Base-by-base conservation (phyloP, 1,140 invertebrate species). In the Penaeus chinensis region DNA sequence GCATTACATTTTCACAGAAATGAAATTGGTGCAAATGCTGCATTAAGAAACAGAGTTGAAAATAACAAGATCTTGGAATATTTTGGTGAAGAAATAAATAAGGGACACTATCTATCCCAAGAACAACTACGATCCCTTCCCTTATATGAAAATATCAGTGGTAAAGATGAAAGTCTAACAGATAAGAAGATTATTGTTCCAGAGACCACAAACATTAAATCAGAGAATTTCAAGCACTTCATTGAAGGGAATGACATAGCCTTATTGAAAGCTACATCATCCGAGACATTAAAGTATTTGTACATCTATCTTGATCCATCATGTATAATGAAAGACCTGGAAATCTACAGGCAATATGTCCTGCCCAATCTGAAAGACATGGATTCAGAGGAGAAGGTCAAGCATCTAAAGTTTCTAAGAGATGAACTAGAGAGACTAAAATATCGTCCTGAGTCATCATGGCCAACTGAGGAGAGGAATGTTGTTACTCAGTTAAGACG, bases 181-280 rank as follows among this genome's bases (percentile, higher is more conserved):
- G 77, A 42, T 37, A 85, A 79, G 32, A 69, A 85, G 1, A 24
- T 85, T 7, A 80, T 85, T 85, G 76, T 85, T 20, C 76, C 77
- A 16, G 24, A 60, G 54, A 19, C 19, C 22, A 69, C 65, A 24
- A 42, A 22, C n/a, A 37, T 83, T n/a, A 20, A 47, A 8, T 24
- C 66, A 24, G 7, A 42, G 19, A n/a, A 71, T n/a, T 42, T 69
- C 27, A 69, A 19, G 11, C 11, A 42, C 16, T 65, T 65, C 71
- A 37, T 37, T 42, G 27, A 69, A 24, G n/a, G 32, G 20, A 71
- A 69, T 47, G 27, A 47, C 8, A 19, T 69, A 7, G 42, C 71
- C 7, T 37, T 71, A 24, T 20, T 22, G 62, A 42, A 79, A 27
- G 18, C n/a, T n/a, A 27, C n/a, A n/a, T 32, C 22, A n/a, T 60